phyloP scores from a whole-genome alignment of 1,140 invertebrate species.

The Stegodyphus dumicola region DNA sequence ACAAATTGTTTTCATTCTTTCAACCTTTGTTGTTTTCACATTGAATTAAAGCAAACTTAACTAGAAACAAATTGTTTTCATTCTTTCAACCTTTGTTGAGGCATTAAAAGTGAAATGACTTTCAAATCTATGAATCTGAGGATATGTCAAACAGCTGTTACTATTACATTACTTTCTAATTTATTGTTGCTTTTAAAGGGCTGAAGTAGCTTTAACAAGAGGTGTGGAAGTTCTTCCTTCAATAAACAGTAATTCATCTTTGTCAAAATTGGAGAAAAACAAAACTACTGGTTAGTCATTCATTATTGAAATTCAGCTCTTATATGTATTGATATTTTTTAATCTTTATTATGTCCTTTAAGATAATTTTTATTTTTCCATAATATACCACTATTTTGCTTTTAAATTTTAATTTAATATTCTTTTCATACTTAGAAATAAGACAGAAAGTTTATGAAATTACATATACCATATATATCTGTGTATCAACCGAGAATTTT shows the following conservation, averaged over 20 bases:
- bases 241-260: constrained; percentile 38
- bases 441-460: too few relatives aligned
- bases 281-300: constrained; percentile 25
- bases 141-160: too few relatives aligned
- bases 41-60: too few relatives aligned
- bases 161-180: background rate
- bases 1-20: too few relatives aligned
- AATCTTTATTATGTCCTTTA: background rate
- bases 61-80: too few relatives aligned
- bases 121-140: too few relatives aligned
- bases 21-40: too few relatives aligned
- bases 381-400: background rate
- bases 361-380: background rate
- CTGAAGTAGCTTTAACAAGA: constrained; percentile 50
- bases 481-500: too few relatives aligned
- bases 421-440: too few relatives aligned
- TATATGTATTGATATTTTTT: background rate
- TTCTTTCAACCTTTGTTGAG: too few relatives aligned
- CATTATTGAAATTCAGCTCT: background rate
- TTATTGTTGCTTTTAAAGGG: constrained; percentile 16
- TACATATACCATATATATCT: too few relatives aligned
- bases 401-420: background rate
- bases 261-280: constrained; percentile 45
- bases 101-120: too few relatives aligned
- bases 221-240: constrained; percentile 58